Conservation (phyloP, 1,140 invertebrate genomes). For the Halictus rubicundus region DNA sequence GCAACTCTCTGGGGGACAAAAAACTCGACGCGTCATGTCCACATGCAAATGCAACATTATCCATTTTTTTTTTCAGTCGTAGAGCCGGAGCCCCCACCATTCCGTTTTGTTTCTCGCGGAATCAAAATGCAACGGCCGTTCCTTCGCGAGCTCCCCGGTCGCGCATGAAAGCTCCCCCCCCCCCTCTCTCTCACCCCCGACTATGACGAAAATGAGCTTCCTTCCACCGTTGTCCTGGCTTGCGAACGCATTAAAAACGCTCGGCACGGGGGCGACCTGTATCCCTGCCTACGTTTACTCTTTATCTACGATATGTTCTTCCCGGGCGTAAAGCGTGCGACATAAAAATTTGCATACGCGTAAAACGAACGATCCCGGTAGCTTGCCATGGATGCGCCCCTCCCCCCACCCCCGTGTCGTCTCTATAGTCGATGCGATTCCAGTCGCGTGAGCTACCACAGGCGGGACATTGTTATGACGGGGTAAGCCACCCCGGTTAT, state of each 20-base stretch:
- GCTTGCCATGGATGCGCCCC: no score
- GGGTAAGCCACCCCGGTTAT: constrained; percentile 40
- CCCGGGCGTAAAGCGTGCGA: constrained; percentile 24
- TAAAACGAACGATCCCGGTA: constrained; percentile 51
- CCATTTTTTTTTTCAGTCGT: not conserved
- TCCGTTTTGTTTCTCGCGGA: not conserved
- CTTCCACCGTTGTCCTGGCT: not conserved
- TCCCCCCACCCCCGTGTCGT: not conserved
- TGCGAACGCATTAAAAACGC: not conserved
- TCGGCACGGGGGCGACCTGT: not conserved
- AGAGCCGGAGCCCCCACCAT: no score
- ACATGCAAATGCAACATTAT: no score
- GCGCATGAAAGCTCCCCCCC: not conserved
- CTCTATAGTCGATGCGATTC: constrained; percentile 31
- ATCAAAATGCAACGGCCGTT: not conserved
- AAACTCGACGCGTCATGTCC: no score
- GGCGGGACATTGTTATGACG: constrained; percentile 36
- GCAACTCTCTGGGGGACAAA: no score
- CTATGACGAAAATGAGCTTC: constrained; percentile 6
- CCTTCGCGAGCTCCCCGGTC: not conserved
- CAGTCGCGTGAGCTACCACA: not conserved
- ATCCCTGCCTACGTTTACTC: constrained; percentile 5
- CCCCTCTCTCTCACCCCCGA: no score
- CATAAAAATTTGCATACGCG: constrained; percentile 69
- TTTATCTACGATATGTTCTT: constrained; percentile 9